Conservation (phyloP, 2,888 invertebrate species). For the Pilophorus perplexus region DNA sequence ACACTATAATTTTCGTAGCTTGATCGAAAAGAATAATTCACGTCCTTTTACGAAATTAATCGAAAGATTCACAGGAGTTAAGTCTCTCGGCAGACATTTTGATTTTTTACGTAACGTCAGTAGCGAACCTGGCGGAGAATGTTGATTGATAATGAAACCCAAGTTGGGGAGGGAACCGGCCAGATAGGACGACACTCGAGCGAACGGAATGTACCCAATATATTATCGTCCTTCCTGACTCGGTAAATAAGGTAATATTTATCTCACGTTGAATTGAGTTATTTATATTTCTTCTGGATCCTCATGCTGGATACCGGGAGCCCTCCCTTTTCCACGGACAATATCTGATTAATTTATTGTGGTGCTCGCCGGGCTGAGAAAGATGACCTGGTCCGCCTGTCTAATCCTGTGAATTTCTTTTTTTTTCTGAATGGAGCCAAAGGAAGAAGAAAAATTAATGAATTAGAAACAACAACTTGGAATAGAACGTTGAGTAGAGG, state of each 20-base stretch:
- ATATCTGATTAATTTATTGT: slow-evolving; percentile 21
- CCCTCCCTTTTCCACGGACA: slow-evolving; percentile 13
- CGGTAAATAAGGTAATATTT: slow-evolving; percentile 29
- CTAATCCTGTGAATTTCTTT: too few species aligned
- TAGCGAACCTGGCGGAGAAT: neutral
- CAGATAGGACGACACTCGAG: slow-evolving; percentile 2
- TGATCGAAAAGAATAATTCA: too few species aligned
- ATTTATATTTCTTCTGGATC: slow-evolving; percentile 13
- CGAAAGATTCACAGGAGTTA: neutral
- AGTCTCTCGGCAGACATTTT: neutral
- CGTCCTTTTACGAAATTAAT: neutral
- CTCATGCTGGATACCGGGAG: slow-evolving; percentile 7
- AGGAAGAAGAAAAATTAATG: too few species aligned
- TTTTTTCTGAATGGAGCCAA: too few species aligned
- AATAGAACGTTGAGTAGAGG: too few species aligned
- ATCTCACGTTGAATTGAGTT: slow-evolving; percentile 29
- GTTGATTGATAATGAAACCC: slow-evolving; percentile 22
- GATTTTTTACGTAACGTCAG: slow-evolving; percentile 15
- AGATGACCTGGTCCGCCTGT: too few species aligned
- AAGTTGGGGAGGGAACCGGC: neutral
- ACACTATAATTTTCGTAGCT: too few species aligned
- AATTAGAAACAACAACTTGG: too few species aligned
- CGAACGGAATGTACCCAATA: slow-evolving; percentile 5
- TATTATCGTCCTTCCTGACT: neutral
- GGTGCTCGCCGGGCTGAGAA: too few species aligned